A percentile compares a stretch with the other conserved stretches of the same genome.
Conservation (phyloP, 92 coral and sea anemone species). For the Phenganax stokvisi region DNA sequence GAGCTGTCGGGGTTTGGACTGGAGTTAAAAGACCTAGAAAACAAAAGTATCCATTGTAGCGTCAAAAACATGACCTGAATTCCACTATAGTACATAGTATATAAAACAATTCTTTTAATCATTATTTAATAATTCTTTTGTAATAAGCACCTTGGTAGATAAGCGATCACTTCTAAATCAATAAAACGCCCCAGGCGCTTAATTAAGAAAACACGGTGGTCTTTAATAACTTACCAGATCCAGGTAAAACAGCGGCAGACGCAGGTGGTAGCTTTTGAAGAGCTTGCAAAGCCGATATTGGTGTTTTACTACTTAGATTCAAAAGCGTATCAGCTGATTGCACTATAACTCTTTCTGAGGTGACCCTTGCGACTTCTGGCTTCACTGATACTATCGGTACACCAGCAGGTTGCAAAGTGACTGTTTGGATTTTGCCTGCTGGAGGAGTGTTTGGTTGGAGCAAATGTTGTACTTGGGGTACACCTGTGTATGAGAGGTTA, state of each 20-base stretch:
- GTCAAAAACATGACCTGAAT: background rate
- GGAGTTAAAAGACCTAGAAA: constrained; percentile 83
- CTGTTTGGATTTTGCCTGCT: constrained; percentile 30
- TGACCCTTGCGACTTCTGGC: constrained; percentile 9
- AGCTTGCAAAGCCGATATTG: constrained; percentile 15
- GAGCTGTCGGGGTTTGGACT: constrained; percentile 83
- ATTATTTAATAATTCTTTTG: too few species aligned
- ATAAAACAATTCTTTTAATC: too few species aligned
- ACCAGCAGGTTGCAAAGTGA: constrained; percentile 30
- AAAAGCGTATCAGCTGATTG: background rate
- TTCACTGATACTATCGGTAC: constrained; percentile 8
- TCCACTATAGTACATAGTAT: background rate
- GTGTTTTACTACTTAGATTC: background rate
- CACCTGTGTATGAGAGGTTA: constrained; percentile 33
- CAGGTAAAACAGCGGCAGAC: constrained; percentile 42
- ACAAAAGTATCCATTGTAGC: background rate
- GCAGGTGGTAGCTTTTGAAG: constrained; percentile 34
- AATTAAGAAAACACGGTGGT: background rate
- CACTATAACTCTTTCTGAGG: constrained; percentile 1
- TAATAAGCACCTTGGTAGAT: too few species aligned
- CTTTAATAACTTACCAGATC: constrained; percentile 42
- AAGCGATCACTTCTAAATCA: background rate
- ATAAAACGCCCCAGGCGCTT: background rate
- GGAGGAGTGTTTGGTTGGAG: constrained; percentile 3
- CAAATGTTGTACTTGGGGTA: constrained; percentile 16